Conservation (phyloP, 2,113 vertebrate genomes). For the Tragelaphus scriptus region DNA sequence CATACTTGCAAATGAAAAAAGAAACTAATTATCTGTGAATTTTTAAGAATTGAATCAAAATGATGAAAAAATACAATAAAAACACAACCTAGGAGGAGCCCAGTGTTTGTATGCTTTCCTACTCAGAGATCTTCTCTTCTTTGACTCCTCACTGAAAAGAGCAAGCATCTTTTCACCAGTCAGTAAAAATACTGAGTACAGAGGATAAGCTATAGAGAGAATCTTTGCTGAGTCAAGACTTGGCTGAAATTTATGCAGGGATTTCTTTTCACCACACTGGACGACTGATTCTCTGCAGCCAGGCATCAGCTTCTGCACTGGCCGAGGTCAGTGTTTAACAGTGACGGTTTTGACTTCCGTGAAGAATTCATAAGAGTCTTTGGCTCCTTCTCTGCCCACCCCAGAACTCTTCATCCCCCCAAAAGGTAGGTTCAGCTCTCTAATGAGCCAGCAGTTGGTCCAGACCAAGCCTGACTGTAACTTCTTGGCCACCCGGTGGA, state of each 20-base stretch:
- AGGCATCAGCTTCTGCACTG: rapidly evolving
- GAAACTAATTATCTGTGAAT: neutral
- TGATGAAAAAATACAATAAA: neutral
- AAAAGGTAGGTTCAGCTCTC: constrained; percentile 96
- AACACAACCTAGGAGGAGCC: neutral
- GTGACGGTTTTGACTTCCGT: constrained; percentile 96
- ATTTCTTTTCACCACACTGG: neutral
- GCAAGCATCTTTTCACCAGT: neutral
- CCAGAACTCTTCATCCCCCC: constrained; percentile 97
- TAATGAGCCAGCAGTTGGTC: constrained; percentile 97
- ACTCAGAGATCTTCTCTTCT: neutral
- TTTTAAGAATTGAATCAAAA: neutral
- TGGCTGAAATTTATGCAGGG: neutral
- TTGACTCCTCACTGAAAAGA: neutral
- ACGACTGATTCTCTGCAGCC: neutral
- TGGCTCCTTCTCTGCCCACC: constrained; percentile 93
- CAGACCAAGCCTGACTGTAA: constrained; percentile 93
- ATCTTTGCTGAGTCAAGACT: neutral
- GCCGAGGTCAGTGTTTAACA: constrained; percentile 86
- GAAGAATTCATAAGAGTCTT: constrained; percentile 96
- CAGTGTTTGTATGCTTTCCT: neutral
- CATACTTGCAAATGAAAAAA: neutral
- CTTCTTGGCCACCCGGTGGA: constrained; percentile 88
- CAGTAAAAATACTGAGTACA: neutral
- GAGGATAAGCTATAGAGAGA: neutral